phyloP scores from a whole-genome alignment of 2,797 vertebrate species.

The Euphonia xanthogaster region DNA sequence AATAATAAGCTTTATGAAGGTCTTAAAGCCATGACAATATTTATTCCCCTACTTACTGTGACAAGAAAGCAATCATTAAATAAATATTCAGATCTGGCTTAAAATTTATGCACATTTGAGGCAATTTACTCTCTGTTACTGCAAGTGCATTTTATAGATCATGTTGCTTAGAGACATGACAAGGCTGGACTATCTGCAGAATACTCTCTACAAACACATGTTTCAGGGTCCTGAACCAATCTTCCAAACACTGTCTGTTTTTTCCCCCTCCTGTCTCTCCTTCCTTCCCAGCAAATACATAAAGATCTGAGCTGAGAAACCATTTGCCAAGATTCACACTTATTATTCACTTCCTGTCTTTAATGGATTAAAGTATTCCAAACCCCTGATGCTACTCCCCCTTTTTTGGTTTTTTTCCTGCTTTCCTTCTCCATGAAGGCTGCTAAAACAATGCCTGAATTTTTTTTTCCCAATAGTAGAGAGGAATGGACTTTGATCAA shows the following conservation, averaged over 20 bases:
- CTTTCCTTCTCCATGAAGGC: neutral
- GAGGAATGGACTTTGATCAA: neutral
- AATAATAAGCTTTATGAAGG: neutral
- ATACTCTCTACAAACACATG: neutral
- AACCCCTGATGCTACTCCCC: neutral
- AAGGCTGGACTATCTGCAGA: neutral
- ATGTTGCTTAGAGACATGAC: constrained; percentile 37
- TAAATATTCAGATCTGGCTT: neutral
- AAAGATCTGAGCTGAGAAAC: neutral
- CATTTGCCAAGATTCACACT: neutral
- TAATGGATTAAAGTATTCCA: neutral
- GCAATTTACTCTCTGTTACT: neutral
- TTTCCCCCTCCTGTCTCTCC: neutral
- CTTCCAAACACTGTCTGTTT: neutral
- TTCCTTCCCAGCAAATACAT: neutral
- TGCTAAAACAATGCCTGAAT: neutral
- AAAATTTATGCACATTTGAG: constrained; percentile 10
- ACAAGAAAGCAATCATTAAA: neutral
- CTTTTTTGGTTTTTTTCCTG: neutral
- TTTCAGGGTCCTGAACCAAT: neutral
- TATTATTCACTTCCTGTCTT: neutral
- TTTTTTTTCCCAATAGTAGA: neutral
- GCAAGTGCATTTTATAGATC: neutral
- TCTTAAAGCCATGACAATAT: neutral
- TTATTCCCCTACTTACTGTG: neutral